Evolutionary conservation across 2,113 vertebrate species (phyloP).

Genomic region (Pholis gunnellus): DNA sequence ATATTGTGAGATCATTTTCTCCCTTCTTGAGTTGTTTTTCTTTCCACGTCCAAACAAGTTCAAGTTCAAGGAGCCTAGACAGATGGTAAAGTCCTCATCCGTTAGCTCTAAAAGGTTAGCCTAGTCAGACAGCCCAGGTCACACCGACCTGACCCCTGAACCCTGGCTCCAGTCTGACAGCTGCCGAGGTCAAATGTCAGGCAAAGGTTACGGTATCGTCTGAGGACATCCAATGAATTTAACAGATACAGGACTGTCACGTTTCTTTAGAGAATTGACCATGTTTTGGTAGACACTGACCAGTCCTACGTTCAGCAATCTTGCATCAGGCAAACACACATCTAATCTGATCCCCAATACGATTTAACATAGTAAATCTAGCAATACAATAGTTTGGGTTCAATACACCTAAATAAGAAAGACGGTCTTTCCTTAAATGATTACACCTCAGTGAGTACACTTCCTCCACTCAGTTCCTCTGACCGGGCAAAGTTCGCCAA

Average conservation of each 20-base stretch:
- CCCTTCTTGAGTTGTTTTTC: conserved; percentile 1
- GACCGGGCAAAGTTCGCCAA: conserved; percentile 44
- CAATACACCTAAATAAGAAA: background rate
- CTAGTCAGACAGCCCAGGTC: conserved; percentile 77
- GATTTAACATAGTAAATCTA: background rate
- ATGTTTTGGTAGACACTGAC: background rate
- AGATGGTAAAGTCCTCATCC: conserved; percentile 80
- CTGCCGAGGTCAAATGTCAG: conserved; percentile 74
- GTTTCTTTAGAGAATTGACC: conserved; percentile 9
- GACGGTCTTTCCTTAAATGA: background rate
- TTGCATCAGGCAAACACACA: background rate
- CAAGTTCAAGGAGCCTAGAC: conserved; percentile 80
- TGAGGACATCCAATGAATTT: conserved; percentile 61
- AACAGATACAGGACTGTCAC: conserved; percentile 40
- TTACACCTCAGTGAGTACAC: background rate
- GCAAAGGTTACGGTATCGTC: conserved; percentile 57
- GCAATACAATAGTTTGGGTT: background rate
- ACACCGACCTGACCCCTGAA: conserved; percentile 60
- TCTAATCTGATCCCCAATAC: background rate
- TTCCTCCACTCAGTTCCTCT: conserved; percentile 3
- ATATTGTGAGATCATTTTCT: conserved; percentile 29
- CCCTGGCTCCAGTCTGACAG: conserved; percentile 74
- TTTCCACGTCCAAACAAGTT: conserved; percentile 69
- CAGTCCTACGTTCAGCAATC: background rate
- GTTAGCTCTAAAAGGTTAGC: conserved; percentile 66